Percentiles rank a stretch among this genome's conserved stretches.
phyloP scores from a whole-genome alignment of 2,888 invertebrate species.

The Podotricha telesiphe region DNA sequence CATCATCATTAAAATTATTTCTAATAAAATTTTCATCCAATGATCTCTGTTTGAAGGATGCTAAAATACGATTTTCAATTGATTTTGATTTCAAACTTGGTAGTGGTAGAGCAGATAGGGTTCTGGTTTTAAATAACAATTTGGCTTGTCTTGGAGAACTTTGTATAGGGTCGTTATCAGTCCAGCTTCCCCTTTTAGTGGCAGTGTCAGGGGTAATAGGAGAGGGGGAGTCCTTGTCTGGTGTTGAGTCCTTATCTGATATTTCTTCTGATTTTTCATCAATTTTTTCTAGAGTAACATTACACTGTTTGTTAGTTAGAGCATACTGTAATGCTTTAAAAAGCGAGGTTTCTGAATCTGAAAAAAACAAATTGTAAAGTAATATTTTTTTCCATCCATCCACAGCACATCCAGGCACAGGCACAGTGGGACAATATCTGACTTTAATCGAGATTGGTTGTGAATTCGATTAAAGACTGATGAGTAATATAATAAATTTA shows the following conservation, averaged over 20 bases:
- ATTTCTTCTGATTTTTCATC: conserved; percentile 61
- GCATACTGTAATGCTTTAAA: conserved; percentile 63
- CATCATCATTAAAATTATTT: conserved; percentile 77
- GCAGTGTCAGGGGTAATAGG: conserved; percentile 63
- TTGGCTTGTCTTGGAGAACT: conserved; percentile 71
- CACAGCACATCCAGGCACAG: too few relatives aligned
- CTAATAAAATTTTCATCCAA: conserved; percentile 75
- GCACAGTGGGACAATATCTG: too few relatives aligned
- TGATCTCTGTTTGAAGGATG: conserved; percentile 72
- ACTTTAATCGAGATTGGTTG: too few relatives aligned
- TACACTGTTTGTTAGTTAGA: conserved; percentile 55
- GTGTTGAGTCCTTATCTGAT: conserved; percentile 63
- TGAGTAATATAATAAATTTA: too few relatives aligned
- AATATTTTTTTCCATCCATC: too few relatives aligned
- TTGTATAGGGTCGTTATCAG: conserved; percentile 58
- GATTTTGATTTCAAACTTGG: conserved; percentile 64
- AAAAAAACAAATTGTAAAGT: too few relatives aligned
- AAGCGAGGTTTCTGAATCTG: conserved; percentile 74
- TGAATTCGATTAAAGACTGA: too few relatives aligned
- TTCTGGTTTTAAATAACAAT: conserved; percentile 74
- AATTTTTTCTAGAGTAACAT: conserved; percentile 44
- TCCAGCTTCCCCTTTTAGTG: conserved; percentile 65
- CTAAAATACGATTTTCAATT: conserved; percentile 67
- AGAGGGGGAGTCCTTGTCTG: conserved; percentile 65
- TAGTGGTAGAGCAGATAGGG: conserved; percentile 73